Conservation (phyloP, 2,113 vertebrate genomes). For the Lepus europaeus region DNA sequence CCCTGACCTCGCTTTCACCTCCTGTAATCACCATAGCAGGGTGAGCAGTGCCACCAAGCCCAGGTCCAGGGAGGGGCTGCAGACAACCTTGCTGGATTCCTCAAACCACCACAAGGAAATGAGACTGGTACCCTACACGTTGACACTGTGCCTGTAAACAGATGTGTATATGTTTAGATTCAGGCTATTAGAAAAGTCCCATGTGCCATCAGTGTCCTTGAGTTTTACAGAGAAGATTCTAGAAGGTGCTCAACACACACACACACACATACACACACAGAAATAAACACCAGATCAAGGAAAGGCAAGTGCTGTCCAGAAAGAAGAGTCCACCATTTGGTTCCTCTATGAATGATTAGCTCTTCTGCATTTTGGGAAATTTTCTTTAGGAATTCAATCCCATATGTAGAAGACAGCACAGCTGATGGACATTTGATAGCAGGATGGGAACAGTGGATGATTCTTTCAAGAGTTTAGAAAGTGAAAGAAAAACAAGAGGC, state of each 20-base stretch:
- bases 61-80: no score
- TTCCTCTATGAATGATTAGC: background rate
- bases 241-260: background rate
- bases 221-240: background rate
- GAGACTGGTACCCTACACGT: no score
- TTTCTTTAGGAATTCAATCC: background rate
- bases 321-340: background rate
- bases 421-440: background rate
- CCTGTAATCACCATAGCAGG: background rate
- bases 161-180: background rate
- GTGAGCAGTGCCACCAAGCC: background rate
- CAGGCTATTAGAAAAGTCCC: background rate
- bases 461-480: background rate
- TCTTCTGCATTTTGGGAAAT: background rate
- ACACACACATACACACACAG: background rate
- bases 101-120: accelerated
- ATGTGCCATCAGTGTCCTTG: accelerated
- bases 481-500: background rate
- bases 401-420: background rate
- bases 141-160: background rate
- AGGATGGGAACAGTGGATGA: background rate
- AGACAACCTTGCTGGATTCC: background rate
- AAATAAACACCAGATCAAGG: background rate
- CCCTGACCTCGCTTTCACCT: slow-evolving; percentile 3
- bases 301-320: background rate